Evolutionary conservation across 2,113 vertebrate species (phyloP), one percentile per base, ranked within the genome.

Genomic region (Haemorhous mexicanus): DNA sequence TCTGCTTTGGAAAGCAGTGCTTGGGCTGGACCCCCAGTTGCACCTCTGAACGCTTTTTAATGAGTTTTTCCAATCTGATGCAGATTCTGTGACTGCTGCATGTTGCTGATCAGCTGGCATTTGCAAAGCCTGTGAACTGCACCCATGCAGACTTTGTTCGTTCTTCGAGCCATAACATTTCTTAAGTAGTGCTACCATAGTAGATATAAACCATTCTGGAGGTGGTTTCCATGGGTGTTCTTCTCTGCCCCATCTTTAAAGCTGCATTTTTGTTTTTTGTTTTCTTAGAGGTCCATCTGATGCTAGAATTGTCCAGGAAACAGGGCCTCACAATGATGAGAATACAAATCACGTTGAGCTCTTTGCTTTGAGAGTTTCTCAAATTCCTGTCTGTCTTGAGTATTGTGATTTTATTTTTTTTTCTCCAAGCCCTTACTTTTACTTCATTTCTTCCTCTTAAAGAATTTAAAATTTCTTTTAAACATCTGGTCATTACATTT

Each of bases 61-160:
- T 8, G 37, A 49, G 20, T 74, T 87, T 81, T 35, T 33, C 41
- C 24, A 35, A 7, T 30, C 49, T 26, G 81, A 44, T 16, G 30
- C 33, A 14, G 43, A 19, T 91, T 80, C 20, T 72, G 11, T 46
- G 28, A 13, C 16, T 63, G 4, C 26, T 55, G 7, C 3, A 1
- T 55, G 92, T 88, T 56, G 16, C 28, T 96, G 47, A 46, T 76
- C 44, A 69, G 12, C 62, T 75, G 39, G 33, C 33, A 32, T 76
- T 68, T 78, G 50, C 52, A 58, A 79, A 83, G n/a, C 30, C 16
- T 24, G 4, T 49, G 30, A 74, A 49, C 46, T 53, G 28, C 15
- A 30, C 7, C 39, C 15, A 0, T 20, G 7, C 35, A 68, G 90
- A 35, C 35, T 22, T 67, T 33, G 22, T 55, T 79, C 0, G 0